phyloP scores from a whole-genome alignment of 2,113 vertebrate genomes.

The Onychostoma macrolepis region DNA sequence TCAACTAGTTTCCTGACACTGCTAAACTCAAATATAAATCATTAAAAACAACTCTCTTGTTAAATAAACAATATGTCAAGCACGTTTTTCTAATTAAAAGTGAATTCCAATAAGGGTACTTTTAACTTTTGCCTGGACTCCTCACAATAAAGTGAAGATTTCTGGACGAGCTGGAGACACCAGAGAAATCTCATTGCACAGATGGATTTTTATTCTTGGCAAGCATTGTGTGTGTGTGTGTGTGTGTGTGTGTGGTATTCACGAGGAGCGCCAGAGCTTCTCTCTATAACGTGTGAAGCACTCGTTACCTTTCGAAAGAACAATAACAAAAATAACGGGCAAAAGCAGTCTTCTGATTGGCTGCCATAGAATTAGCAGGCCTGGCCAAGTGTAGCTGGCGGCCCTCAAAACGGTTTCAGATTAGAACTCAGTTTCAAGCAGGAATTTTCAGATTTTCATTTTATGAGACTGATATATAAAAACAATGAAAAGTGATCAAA shows the following conservation, averaged over 20 bases:
- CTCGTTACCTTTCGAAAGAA: conserved; percentile 60
- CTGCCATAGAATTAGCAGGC: not conserved
- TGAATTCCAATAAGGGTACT: not conserved
- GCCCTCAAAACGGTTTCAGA: conserved; percentile 23
- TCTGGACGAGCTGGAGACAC: conserved; percentile 7
- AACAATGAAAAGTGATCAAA: too few relatives aligned
- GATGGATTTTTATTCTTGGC: conserved; percentile 56
- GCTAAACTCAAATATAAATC: not conserved
- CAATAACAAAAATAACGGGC: conserved; percentile 56
- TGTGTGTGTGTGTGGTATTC: conserved; percentile 29
- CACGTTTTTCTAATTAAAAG: not conserved
- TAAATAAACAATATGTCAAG: conserved; percentile 16
- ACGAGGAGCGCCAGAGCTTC: conserved; percentile 47
- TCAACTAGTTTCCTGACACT: not conserved
- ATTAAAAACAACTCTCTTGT: not conserved
- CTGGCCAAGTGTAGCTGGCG: conserved; percentile 9
- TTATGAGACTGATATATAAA: too few relatives aligned
- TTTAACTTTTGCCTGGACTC: not conserved
- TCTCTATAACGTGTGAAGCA: conserved; percentile 60
- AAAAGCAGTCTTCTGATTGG: conserved; percentile 25
- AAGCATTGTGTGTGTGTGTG: not conserved
- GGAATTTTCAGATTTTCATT: not conserved
- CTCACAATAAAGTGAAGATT: not conserved
- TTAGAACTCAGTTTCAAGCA: not conserved
- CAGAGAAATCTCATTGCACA: conserved; percentile 52